phyloP scores from a whole-genome alignment of 2,888 invertebrate species.

The Erynnis tages region DNA sequence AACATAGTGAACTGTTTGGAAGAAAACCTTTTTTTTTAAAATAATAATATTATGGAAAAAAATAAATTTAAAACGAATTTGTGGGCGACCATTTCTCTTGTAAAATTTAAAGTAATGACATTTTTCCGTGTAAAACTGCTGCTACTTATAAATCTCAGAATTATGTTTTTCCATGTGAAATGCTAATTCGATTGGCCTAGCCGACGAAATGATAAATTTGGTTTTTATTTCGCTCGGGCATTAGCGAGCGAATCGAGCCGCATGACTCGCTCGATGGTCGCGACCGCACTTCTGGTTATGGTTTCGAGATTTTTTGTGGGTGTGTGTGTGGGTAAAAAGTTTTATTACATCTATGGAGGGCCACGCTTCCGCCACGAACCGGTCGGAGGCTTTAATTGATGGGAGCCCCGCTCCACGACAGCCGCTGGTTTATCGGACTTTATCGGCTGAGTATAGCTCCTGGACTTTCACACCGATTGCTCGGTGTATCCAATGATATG shows the following conservation, averaged over 20 bases:
- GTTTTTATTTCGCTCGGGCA: constrained; percentile 10
- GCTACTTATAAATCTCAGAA: no score
- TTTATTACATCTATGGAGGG: constrained; percentile 9
- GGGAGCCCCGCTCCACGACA: no score
- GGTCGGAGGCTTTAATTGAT: constrained; percentile 10
- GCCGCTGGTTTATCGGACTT: constrained; percentile 2
- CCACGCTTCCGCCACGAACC: constrained; percentile 17
- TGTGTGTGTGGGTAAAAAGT: constrained; percentile 10
- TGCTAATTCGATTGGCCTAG: no score
- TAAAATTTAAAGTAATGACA: no score
- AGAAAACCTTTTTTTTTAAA: no score
- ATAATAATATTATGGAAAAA: no score
- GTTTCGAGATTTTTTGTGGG: constrained; percentile 4
- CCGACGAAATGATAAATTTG: constrained; percentile 1
- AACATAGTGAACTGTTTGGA: no score
- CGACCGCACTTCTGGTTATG: constrained; percentile 18
- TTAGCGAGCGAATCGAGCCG: constrained; percentile 10
- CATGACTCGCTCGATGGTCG: constrained; percentile 8
- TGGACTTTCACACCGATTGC: constrained; percentile 15
- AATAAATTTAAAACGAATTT: no score
- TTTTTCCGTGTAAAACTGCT: no score
- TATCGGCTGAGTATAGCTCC: constrained; percentile 16
- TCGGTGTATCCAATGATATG: constrained; percentile 12
- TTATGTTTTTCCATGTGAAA: no score
- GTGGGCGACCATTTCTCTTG: no score